Evolutionary conservation across 2,113 vertebrate species (phyloP).

Genomic region (Neogale vison): DNA sequence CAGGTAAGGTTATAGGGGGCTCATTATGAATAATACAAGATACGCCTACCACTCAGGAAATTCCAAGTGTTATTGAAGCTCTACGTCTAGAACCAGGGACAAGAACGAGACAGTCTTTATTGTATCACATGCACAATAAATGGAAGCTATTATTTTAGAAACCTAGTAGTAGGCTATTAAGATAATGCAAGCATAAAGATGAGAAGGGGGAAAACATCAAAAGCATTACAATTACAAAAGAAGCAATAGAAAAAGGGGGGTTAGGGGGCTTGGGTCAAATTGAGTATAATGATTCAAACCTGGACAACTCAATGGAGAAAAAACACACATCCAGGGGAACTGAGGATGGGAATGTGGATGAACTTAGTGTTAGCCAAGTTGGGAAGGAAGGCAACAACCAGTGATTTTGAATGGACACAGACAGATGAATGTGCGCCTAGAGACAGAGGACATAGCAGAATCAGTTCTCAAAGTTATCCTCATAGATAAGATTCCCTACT

Average conservation of each 20-base stretch:
- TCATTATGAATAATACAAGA: background rate
- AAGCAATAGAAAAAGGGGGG: background rate
- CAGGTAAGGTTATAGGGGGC: background rate
- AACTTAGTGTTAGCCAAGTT: background rate
- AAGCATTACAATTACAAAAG: slow-evolving; percentile 15
- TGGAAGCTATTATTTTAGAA: slow-evolving; percentile 42
- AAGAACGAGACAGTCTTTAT: slow-evolving; percentile 20
- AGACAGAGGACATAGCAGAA: background rate
- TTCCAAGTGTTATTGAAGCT: slow-evolving; percentile 31
- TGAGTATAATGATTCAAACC: background rate
- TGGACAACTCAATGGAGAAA: background rate
- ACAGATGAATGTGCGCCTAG: background rate
- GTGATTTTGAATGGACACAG: background rate
- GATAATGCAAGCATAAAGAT: slow-evolving; percentile 3
- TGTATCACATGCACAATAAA: slow-evolving; percentile 15
- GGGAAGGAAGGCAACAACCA: background rate
- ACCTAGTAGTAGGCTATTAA: background rate
- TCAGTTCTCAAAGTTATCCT: background rate
- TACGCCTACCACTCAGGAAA: background rate
- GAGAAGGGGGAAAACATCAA: background rate
- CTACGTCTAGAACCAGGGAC: background rate
- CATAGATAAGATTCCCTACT: background rate
- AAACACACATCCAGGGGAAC: background rate
- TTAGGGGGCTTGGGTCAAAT: background rate
- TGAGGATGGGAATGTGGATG: background rate